phyloP scores from a whole-genome alignment of 2,797 vertebrate genomes.

The Sebastes minor region DNA sequence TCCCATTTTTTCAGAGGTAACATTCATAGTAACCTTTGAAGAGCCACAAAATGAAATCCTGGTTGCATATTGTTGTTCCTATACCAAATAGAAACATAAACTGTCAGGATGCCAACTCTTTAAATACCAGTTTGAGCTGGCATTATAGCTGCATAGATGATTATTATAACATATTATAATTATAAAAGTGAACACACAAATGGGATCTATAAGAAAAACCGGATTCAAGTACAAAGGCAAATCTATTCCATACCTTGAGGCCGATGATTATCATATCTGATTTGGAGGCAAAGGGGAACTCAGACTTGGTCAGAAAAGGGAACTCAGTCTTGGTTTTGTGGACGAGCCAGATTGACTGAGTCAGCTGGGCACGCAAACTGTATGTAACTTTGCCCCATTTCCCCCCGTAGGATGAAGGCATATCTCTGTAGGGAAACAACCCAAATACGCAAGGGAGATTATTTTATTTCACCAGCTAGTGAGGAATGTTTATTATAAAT shows the following conservation, averaged over 20 bases:
- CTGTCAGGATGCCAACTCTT: not conserved
- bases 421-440: slow-evolving; percentile 59
- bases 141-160: not conserved
- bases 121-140: not conserved
- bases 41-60: slow-evolving; percentile 72
- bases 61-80: slow-evolving; percentile 75
- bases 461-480: not conserved
- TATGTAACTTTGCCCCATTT: slow-evolving; percentile 75
- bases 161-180: not conserved
- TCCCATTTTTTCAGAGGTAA: slow-evolving; percentile 76
- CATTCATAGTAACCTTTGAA: slow-evolving; percentile 74
- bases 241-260: slow-evolving; percentile 61
- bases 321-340: slow-evolving; percentile 74
- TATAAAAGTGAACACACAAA: not conserved
- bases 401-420: slow-evolving; percentile 77
- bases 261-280: slow-evolving; percentile 73
- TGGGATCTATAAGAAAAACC: not conserved
- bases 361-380: slow-evolving; percentile 69
- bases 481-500: not conserved
- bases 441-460: not conserved
- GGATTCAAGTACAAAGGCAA: not conserved
- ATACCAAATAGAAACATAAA: slow-evolving; percentile 28
- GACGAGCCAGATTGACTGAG: slow-evolving; percentile 73
- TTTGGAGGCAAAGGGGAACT: slow-evolving; percentile 78
- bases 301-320: slow-evolving; percentile 71